These are phyloP conservation scores for Stichopus horrens DNA, from an alignment of 53 echinoderm and acorn worm species.

Conservation along the genomic window DNA sequence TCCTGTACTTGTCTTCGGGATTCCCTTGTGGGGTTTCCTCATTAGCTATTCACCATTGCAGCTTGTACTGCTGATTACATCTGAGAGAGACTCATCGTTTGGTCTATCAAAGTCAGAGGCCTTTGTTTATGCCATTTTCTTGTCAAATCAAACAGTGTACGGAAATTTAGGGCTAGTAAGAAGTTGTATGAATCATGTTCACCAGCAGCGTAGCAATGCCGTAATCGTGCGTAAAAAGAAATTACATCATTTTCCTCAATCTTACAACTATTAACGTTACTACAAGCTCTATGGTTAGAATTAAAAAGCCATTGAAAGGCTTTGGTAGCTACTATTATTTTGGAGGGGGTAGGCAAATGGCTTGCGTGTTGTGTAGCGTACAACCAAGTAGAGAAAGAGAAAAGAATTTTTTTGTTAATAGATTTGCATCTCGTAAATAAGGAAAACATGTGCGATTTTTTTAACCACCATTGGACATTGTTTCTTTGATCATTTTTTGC, in stretches of 20 bases:
- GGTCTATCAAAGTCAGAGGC: too few relatives aligned
- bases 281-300: neutral
- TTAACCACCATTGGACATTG: too few relatives aligned
- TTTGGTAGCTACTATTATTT: neutral
- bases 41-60: conserved; percentile 61
- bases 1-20: conserved; percentile 34
- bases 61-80: neutral
- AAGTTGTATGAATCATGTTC: too few relatives aligned
- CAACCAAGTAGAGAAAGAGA: too few relatives aligned
- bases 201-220: neutral
- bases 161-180: too few relatives aligned
- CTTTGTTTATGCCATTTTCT: too few relatives aligned
- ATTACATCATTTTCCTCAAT: neutral
- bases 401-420: too few relatives aligned
- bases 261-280: neutral
- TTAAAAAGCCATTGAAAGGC: neutral
- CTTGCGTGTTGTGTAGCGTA: too few relatives aligned
- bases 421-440: too few relatives aligned
- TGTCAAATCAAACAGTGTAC: too few relatives aligned
- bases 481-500: too few relatives aligned
- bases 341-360: neutral
- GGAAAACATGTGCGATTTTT: too few relatives aligned
- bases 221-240: neutral
- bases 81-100: neutral
- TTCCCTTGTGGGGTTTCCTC: conserved; percentile 84